Conservation (phyloP, 37 sponge, comb jelly and placozoan species). For the Spongilla lacustris region DNA sequence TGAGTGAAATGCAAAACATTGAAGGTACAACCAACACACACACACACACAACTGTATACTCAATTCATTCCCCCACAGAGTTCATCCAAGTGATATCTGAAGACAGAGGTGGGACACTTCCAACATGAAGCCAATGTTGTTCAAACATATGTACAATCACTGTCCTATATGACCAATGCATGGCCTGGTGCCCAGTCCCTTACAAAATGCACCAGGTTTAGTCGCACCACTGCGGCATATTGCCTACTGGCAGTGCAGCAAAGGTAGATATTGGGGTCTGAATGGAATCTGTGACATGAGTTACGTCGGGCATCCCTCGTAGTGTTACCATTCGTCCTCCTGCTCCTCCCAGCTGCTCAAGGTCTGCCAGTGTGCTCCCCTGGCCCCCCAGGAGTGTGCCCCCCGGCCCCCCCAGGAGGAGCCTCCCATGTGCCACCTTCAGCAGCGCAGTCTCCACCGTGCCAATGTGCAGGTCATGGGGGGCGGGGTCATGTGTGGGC, state of each 20-base stretch:
- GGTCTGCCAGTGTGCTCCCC: background rate
- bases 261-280: slow-evolving; percentile 47
- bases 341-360: no score
- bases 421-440: no score
- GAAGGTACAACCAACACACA: background rate
- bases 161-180: no score
- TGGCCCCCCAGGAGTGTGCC: no score
- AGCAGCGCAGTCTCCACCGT: no score
- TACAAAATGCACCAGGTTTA: slow-evolving; percentile 22
- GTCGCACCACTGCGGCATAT: background rate
- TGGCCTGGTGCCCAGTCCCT: background rate
- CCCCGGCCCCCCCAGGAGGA: no score
- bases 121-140: background rate
- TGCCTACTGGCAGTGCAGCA: slow-evolving; percentile 9
- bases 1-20: background rate
- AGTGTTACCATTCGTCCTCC: background rate
- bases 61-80: background rate
- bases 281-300: slow-evolving; percentile 44
- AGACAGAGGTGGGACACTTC: background rate
- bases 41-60: background rate
- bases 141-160: slow-evolving; percentile 28
- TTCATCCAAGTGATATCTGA: background rate
- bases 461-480: no score
- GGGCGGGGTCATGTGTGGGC: no score
- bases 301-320: slow-evolving; percentile 20